Conservation (phyloP, 1,140 invertebrate genomes). For the Drosophila oshimai region DNA sequence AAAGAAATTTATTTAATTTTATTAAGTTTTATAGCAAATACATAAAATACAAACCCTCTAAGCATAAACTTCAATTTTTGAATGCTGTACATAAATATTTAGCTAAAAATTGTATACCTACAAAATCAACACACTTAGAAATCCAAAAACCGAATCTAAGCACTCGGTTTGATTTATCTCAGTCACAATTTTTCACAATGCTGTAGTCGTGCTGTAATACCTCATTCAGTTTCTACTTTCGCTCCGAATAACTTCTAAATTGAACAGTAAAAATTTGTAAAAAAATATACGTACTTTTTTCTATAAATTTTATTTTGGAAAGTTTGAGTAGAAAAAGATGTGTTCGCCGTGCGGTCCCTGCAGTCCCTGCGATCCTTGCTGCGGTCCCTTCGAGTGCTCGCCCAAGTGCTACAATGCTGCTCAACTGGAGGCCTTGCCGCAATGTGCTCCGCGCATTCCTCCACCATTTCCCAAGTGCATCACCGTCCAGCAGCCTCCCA, state of each 20-base stretch:
- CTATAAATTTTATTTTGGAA: conserved; percentile 1
- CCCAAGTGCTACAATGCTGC: conserved; percentile 74
- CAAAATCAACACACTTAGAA: no score
- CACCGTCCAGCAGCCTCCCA: conserved; percentile 74
- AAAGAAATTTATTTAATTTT: no score
- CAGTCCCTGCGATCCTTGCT: conserved; percentile 74
- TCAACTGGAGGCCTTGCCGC: conserved; percentile 68
- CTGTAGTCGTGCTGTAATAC: conserved; percentile 16
- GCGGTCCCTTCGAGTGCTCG: conserved; percentile 73
- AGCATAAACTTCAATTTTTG: no score
- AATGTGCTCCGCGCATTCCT: conserved; percentile 73
- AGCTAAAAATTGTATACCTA: no score
- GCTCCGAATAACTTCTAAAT: conserved; percentile 38
- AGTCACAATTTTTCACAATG: not conserved
- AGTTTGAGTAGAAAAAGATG: conserved; percentile 14
- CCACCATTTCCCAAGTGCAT: conserved; percentile 74
- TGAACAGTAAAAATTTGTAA: conserved; percentile 18
- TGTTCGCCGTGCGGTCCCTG: conserved; percentile 68
- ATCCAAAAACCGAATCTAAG: not conserved
- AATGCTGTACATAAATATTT: not conserved
- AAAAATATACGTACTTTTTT: conserved; percentile 1
- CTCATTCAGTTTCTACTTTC: conserved; percentile 43
- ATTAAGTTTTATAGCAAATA: no score
- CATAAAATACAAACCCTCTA: no score
- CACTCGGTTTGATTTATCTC: not conserved